phyloP scores from a whole-genome alignment of 2,797 vertebrate species.

The Hydrocynus forskahlii region DNA sequence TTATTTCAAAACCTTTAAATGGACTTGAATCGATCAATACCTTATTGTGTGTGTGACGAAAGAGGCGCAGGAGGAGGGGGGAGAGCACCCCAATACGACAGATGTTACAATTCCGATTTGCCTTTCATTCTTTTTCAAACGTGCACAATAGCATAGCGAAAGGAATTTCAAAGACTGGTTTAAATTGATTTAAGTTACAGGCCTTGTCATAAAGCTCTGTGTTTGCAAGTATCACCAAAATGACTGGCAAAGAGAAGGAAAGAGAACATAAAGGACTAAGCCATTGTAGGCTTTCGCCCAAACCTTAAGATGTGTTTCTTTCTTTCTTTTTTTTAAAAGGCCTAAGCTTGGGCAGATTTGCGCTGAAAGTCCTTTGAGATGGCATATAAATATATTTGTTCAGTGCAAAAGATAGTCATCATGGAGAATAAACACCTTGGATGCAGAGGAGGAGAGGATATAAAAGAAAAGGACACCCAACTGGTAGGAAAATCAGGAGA shows the following conservation, averaged over 20 bases:
- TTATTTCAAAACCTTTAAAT: conserved; percentile 79
- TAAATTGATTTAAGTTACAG: conserved; percentile 84
- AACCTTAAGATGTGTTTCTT: conserved; percentile 68
- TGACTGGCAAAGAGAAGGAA: conserved; percentile 68
- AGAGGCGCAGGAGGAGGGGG: conserved; percentile 58
- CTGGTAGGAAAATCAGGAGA: conserved; percentile 74
- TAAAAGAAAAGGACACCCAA: conserved; percentile 76
- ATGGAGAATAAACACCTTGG: conserved; percentile 78
- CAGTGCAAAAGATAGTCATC: conserved; percentile 74
- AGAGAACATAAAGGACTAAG: conserved; percentile 71
- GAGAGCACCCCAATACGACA: conserved; percentile 70
- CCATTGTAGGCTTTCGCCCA: conserved; percentile 78
- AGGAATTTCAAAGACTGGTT: conserved; percentile 81
- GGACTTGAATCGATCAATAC: conserved; percentile 82
- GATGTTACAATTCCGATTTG: conserved; percentile 82
- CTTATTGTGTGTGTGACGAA: conserved; percentile 78
- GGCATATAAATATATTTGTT: conserved; percentile 61
- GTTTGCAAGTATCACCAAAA: conserved; percentile 82
- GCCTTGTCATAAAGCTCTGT: conserved; percentile 78
- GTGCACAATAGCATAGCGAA: conserved; percentile 80
- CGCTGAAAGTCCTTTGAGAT: conserved; percentile 77
- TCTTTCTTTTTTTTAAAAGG: conserved; percentile 46
- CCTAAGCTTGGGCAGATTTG: conserved; percentile 74
- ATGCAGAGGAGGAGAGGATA: conserved; percentile 71
- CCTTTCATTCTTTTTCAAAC: conserved; percentile 79